A percentile compares a stretch with the other conserved stretches of the same genome.
Evolutionary conservation across 2,888 invertebrate genomes (phyloP).

Genomic region (Spisula subtruncata): DNA sequence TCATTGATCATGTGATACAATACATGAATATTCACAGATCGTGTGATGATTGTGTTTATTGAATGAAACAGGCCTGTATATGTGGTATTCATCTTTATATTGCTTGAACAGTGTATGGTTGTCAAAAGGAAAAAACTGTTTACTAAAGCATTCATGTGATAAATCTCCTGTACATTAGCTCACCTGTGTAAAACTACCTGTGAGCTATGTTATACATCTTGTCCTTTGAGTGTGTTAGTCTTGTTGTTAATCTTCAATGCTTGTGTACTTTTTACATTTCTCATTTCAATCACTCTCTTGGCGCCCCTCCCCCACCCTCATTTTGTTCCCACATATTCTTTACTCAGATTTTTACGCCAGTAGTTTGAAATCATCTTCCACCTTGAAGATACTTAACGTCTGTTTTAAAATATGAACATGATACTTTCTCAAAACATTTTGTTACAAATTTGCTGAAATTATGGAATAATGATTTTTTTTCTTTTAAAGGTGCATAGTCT

Average conservation of each 20-base stretch:
- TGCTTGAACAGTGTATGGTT: constrained; percentile 31
- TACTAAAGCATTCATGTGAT: constrained; percentile 29
- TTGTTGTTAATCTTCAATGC: constrained; percentile 7
- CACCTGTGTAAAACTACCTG: constrained; percentile 4
- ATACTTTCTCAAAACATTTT: too few relatives aligned
- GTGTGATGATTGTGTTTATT: constrained; percentile 56
- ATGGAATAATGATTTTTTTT: too few relatives aligned
- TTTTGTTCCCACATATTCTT: background rate
- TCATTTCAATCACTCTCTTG: background rate
- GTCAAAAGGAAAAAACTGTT: constrained; percentile 26
- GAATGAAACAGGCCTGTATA: constrained; percentile 32
- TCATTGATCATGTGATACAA: constrained; percentile 65
- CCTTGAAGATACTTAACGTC: background rate
- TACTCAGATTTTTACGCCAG: constrained; percentile 21
- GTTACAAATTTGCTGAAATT: too few relatives aligned
- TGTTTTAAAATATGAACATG: too few relatives aligned
- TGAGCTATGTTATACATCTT: constrained; percentile 4
- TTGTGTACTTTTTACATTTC: constrained; percentile 5
- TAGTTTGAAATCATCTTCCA: constrained; percentile 1
- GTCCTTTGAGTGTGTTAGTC: background rate
- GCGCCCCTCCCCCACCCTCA: background rate
- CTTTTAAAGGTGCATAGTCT: too few relatives aligned
- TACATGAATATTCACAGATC: constrained; percentile 57
- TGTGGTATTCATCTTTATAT: constrained; percentile 21
- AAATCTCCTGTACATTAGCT: background rate